Evolutionary conservation across 2,888 invertebrate genomes (phyloP).

Genomic region (Tipula helvola): DNA sequence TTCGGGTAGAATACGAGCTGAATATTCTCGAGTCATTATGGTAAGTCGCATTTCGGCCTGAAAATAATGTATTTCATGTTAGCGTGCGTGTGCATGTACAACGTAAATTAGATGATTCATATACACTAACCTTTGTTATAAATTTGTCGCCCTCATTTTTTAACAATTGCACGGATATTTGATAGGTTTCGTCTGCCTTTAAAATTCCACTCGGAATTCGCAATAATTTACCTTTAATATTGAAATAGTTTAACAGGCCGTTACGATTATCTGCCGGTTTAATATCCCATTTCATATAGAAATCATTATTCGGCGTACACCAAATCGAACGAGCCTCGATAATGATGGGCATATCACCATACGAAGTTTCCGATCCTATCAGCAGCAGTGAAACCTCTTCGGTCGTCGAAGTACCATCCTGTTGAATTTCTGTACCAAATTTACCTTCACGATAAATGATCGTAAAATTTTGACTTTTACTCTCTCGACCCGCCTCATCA

Average conservation of each 20-base stretch:
- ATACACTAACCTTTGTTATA: not conserved
- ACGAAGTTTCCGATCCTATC: not conserved
- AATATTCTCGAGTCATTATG: not conserved
- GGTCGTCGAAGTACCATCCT: constrained; percentile 6
- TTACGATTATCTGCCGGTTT: not conserved
- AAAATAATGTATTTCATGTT: not conserved
- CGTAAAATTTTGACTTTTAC: constrained; percentile 9
- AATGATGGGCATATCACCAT: not conserved
- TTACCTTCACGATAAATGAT: not conserved
- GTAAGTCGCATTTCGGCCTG: not conserved
- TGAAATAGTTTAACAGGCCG: not conserved
- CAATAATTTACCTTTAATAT: not conserved
- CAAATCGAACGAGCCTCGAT: not conserved
- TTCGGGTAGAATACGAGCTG: not conserved
- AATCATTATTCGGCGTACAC: constrained; percentile 1
- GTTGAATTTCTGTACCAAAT: not conserved
- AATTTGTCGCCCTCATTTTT: not conserved
- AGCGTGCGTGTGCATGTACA: not conserved
- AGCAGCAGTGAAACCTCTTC: constrained; percentile 5
- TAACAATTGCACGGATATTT: not conserved
- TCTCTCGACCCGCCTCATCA: not conserved
- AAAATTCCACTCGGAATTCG: not conserved
- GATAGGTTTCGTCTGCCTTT: not conserved
- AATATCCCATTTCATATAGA: not conserved
- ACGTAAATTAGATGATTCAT: not conserved